Percentiles rank a stretch among this genome's conserved stretches.
Evolutionary conservation across 2,113 vertebrate genomes (phyloP).

Genomic region (Brachirus orientalis): DNA sequence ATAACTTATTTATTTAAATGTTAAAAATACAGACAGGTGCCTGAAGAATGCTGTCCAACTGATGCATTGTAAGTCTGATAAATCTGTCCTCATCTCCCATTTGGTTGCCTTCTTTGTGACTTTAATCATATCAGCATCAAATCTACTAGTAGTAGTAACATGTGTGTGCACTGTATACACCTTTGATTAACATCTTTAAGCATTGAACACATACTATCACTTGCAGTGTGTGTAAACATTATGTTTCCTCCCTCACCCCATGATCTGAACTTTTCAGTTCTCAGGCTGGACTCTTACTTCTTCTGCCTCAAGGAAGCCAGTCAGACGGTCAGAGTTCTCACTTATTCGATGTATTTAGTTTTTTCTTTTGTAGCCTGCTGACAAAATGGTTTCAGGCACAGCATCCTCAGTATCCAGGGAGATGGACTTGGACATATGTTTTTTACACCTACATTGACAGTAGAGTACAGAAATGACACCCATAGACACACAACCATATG

Average conservation of each 20-base stretch:
- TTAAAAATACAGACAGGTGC: background rate
- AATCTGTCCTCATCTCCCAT: too few relatives aligned
- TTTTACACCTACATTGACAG: too few relatives aligned
- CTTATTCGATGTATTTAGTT: constrained; percentile 20
- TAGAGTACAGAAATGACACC: too few relatives aligned
- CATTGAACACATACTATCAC: background rate
- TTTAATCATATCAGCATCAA: too few relatives aligned
- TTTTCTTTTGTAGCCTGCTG: constrained; percentile 15
- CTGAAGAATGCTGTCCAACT: too few relatives aligned
- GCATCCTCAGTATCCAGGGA: background rate
- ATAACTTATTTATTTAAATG: background rate
- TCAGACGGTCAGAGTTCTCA: constrained; percentile 35
- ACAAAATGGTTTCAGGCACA: constrained; percentile 8
- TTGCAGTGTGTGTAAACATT: constrained; percentile 4
- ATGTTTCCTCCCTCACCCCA: constrained; percentile 21
- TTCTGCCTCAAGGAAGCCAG: constrained; percentile 33
- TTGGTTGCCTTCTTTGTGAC: too few relatives aligned
- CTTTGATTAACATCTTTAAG: too few relatives aligned
- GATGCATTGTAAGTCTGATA: too few relatives aligned
- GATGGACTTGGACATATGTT: background rate
- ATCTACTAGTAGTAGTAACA: too few relatives aligned
- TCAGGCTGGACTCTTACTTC: constrained; percentile 22
- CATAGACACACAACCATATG: too few relatives aligned
- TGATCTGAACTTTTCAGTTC: constrained; percentile 21
- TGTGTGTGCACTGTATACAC: too few relatives aligned